Conservation (phyloP, 2,797 vertebrate species). For the Halcyon leucocephala region DNA sequence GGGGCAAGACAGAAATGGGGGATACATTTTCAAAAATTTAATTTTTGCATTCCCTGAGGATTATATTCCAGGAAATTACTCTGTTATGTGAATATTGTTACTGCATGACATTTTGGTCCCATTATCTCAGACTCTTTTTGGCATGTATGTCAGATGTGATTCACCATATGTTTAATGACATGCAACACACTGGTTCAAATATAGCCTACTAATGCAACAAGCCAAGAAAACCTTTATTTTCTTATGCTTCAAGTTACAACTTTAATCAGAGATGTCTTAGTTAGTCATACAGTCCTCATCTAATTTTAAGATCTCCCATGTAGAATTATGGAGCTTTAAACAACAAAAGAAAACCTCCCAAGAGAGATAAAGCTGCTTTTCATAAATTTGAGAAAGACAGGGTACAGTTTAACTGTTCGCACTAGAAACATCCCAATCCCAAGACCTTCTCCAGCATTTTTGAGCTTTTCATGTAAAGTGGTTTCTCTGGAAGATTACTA, state of each 20-base stretch:
- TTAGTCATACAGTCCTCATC: not conserved
- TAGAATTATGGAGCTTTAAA: slow-evolving; percentile 8
- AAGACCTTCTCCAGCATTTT: not conserved
- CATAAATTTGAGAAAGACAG: not conserved
- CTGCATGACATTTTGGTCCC: slow-evolving; percentile 47
- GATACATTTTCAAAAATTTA: not conserved
- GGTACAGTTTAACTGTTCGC: not conserved
- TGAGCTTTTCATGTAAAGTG: not conserved
- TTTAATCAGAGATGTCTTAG: slow-evolving; percentile 20
- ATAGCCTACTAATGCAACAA: not conserved
- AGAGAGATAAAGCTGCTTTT: not conserved
- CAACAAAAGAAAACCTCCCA: not conserved
- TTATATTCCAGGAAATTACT: slow-evolving; percentile 44
- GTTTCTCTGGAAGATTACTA: not conserved
- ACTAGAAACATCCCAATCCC: not conserved
- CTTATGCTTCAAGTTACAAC: slow-evolving; percentile 11
- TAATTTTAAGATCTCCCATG: not conserved
- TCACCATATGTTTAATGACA: slow-evolving; percentile 23
- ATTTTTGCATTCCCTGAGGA: slow-evolving; percentile 16
- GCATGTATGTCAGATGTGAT: slow-evolving; percentile 24
- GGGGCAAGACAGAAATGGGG: not conserved
- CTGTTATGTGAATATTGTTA: not conserved
- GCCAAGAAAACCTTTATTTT: slow-evolving; percentile 8
- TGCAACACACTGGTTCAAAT: slow-evolving; percentile 8
- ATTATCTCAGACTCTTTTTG: slow-evolving; percentile 37